Conservation (phyloP, 2,888 invertebrate species). For the Idaea dimidiata region DNA sequence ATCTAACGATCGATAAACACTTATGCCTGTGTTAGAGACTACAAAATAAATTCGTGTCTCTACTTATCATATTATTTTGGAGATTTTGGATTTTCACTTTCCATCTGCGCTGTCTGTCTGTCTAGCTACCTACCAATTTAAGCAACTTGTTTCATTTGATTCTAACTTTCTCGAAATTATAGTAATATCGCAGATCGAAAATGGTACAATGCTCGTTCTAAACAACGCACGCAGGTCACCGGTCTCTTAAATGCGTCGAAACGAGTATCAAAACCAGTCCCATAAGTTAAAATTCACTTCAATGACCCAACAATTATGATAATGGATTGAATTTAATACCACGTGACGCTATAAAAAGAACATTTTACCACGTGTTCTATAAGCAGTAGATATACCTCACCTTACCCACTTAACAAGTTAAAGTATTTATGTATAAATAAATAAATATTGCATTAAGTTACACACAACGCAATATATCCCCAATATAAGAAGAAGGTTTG, state of each 20-base stretch:
- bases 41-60: not conserved
- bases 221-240: conserved; percentile 1
- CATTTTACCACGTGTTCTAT: not conserved
- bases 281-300: not conserved
- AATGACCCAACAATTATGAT: not conserved
- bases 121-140: not conserved
- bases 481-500: too few relatives aligned
- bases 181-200: not conserved
- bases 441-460: too few relatives aligned
- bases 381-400: not conserved
- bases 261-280: not conserved
- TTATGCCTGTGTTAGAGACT: not conserved
- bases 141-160: not conserved
- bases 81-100: not conserved
- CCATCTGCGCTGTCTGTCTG: not conserved
- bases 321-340: not conserved
- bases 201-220: not conserved
- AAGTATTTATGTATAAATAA: too few relatives aligned
- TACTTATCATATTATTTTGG: not conserved
- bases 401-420: not conserved
- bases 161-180: not conserved
- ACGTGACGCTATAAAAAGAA: not conserved
- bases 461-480: too few relatives aligned
- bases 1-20: not conserved
- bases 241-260: not conserved